These are phyloP conservation scores for Glyphotaelius pellucidus DNA, from an alignment of 2,888 invertebrate species.

Conservation along the genomic window DNA sequence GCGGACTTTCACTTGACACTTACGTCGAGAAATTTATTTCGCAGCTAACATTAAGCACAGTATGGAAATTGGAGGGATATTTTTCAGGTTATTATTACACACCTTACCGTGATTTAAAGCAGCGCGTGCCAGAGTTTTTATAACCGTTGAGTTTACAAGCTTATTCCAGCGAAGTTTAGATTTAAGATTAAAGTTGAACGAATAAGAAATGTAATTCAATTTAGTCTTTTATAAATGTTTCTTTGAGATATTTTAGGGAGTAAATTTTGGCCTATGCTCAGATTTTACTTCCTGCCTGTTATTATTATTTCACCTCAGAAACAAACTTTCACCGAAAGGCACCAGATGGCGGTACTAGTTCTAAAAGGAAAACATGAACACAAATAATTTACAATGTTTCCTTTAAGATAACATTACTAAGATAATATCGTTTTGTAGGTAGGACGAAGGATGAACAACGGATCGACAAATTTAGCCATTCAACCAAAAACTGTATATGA, in stretches of 20 bases:
- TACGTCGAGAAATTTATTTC: slow-evolving; percentile 34
- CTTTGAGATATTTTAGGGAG: not conserved
- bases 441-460: not conserved
- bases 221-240: not conserved
- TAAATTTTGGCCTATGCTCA: not conserved
- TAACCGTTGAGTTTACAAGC: not conserved
- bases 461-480: not conserved
- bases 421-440: too few species aligned
- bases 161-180: not conserved
- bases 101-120: not conserved
- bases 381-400: not conserved
- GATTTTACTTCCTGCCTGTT: not conserved
- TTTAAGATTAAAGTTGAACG: not conserved
- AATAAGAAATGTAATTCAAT: not conserved
- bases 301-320: not conserved
- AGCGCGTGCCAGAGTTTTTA: not conserved
- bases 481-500: too few species aligned
- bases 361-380: not conserved
- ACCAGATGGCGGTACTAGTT: not conserved
- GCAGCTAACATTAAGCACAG: slow-evolving; percentile 7
- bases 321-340: not conserved
- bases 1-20: slow-evolving; percentile 34
- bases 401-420: not conserved
- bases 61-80: not conserved
- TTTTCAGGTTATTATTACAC: not conserved